These are phyloP conservation scores for Holacanthella duospinosa DNA, from an alignment of 2,888 invertebrate genomes.

Conservation along the genomic window DNA sequence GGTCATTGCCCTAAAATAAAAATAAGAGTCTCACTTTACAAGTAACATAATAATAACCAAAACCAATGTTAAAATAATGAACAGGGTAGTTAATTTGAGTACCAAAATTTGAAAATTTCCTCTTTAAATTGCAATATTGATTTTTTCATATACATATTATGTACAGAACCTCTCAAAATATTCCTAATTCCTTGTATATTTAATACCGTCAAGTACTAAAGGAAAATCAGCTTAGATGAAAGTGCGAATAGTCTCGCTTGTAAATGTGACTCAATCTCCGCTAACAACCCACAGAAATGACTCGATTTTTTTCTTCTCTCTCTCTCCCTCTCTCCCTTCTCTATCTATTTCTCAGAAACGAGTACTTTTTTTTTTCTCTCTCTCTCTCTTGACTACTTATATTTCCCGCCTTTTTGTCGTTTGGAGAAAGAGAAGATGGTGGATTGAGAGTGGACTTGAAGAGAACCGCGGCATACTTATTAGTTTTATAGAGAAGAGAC, in stretches of 20 bases:
- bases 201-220: too few relatives aligned
- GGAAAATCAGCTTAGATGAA: background rate
- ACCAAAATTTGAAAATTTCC: background rate
- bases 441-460: constrained; percentile 8
- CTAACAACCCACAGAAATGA: constrained; percentile 22
- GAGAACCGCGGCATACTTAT: constrained; percentile 4
- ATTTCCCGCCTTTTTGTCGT: background rate
- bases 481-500: background rate
- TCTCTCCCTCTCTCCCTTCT: constrained; percentile 4
- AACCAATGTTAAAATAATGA: too few relatives aligned
- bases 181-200: background rate
- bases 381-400: background rate
- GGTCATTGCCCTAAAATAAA: too few relatives aligned
- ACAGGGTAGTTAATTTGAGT: too few relatives aligned
- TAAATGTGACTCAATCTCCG: constrained; percentile 24
- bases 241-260: background rate
- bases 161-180: background rate
- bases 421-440: background rate
- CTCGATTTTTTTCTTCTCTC: constrained; percentile 15
- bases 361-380: constrained; percentile 14
- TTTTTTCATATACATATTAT: background rate
- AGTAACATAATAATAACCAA: too few relatives aligned
- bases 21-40: too few relatives aligned
- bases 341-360: background rate
- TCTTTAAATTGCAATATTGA: background rate